Evolutionary conservation across 2,113 vertebrate genomes (phyloP).

Genomic region (Nycticryphes semicollaris): DNA sequence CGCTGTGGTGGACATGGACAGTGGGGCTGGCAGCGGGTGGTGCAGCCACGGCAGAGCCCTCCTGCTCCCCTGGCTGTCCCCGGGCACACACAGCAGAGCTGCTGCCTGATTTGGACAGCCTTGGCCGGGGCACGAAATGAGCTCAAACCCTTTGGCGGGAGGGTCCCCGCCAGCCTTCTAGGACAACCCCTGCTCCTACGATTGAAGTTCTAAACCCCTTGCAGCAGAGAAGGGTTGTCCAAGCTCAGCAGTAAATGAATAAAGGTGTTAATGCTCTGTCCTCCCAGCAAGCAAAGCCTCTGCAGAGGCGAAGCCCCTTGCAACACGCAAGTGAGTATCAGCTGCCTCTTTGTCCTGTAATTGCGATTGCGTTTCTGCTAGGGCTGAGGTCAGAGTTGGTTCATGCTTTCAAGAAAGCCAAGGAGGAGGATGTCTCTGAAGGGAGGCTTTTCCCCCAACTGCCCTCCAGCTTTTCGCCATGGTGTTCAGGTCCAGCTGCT

Average conservation of each 20-base stretch:
- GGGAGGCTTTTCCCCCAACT: background rate
- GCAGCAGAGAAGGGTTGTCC: background rate
- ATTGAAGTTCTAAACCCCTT: background rate
- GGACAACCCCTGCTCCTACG: background rate
- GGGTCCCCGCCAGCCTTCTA: background rate
- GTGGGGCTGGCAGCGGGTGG: background rate
- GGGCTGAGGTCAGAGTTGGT: background rate
- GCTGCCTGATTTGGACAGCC: background rate
- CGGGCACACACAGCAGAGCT: fast-evolving
- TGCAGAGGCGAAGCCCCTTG: background rate
- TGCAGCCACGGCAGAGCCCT: background rate
- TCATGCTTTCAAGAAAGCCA: background rate
- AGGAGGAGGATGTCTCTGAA: background rate
- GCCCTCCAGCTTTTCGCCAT: background rate
- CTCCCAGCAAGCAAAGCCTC: background rate
- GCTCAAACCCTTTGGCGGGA: background rate
- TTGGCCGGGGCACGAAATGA: fast-evolving
- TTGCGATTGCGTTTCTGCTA: background rate
- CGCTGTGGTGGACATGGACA: fast-evolving
- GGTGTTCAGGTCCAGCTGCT: background rate
- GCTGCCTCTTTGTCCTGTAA: background rate
- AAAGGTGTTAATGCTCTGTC: background rate
- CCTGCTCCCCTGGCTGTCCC: background rate
- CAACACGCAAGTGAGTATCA: background rate
- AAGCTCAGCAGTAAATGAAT: background rate